phyloP scores from a whole-genome alignment of 2,888 invertebrate species.

The Agelastica alni region DNA sequence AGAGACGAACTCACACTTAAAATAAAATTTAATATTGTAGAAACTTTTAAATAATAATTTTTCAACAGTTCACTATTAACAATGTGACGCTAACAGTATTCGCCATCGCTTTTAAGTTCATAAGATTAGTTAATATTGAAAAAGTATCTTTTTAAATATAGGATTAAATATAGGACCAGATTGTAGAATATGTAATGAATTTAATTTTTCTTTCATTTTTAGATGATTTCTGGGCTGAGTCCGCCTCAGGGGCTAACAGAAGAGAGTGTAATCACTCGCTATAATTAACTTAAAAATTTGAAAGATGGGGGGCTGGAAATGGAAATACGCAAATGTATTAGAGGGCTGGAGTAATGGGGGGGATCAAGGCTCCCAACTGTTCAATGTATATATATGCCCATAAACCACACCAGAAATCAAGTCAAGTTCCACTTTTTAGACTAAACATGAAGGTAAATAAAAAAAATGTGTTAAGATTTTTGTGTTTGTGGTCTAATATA shows the following conservation, averaged over 20 bases:
- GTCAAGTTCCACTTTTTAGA: constrained; percentile 14
- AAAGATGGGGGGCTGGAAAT: constrained; percentile 24
- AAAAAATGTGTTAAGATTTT: not conserved
- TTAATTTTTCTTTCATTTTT: no score
- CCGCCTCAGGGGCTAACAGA: constrained; percentile 1
- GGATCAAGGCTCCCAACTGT: constrained; percentile 19
- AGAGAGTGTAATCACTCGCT: constrained; percentile 13
- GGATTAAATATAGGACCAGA: no score
- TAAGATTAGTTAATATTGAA: no score
- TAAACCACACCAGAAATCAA: constrained; percentile 7
- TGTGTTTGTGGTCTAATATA: constrained; percentile 10
- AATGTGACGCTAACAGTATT: no score
- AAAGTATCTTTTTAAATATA: no score
- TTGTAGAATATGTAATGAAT: no score
- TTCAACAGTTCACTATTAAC: no score
- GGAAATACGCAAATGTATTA: constrained; percentile 19
- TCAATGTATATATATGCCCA: constrained; percentile 17
- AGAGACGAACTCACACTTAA: no score
- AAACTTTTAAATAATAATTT: no score
- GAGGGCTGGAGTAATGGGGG: constrained; percentile 15
- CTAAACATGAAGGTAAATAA: constrained; percentile 20
- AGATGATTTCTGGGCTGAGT: not conserved
- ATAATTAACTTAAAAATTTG: constrained; percentile 20
- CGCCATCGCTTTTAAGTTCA: no score
- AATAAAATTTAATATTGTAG: no score